Conservation (phyloP, 2,797 vertebrate genomes). For the Chaenodraco wilsoni region DNA sequence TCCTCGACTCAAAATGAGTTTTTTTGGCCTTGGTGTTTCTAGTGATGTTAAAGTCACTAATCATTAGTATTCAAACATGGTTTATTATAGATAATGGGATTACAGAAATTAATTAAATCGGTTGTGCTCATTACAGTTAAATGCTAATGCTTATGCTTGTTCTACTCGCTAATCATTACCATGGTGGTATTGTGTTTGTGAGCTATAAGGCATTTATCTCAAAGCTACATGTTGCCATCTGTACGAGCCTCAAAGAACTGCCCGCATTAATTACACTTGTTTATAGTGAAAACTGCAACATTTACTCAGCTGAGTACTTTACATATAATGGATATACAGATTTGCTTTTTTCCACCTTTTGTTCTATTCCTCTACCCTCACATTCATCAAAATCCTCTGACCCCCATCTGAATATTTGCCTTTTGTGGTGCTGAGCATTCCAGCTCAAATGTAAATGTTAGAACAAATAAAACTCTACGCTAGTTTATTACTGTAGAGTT, state of each 20-base stretch:
- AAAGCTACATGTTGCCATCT: background rate
- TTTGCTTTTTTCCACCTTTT: background rate
- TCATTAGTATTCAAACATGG: background rate
- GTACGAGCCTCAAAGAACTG: background rate
- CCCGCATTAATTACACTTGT: background rate
- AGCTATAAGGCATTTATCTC: background rate
- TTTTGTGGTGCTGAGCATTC: background rate
- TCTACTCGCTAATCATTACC: background rate
- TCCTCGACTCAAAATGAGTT: too few relatives aligned
- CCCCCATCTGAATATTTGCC: background rate
- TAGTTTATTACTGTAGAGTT: background rate
- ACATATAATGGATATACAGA: background rate
- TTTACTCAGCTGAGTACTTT: background rate
- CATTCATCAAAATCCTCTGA: conserved; percentile 12
- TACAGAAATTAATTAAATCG: too few relatives aligned
- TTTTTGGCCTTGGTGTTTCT: too few relatives aligned
- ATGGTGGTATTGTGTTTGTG: background rate
- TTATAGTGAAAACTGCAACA: background rate
- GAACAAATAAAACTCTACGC: background rate
- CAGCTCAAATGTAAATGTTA: background rate
- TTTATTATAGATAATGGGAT: background rate
- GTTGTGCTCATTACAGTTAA: background rate
- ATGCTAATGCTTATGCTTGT: too few relatives aligned
- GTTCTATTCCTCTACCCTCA: background rate
- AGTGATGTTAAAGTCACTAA: too few relatives aligned